Percentiles rank a stretch among this genome's conserved stretches.
Evolutionary conservation across 2,888 invertebrate genomes (phyloP).

Genomic region (Cryptocheilus praepositus): DNA sequence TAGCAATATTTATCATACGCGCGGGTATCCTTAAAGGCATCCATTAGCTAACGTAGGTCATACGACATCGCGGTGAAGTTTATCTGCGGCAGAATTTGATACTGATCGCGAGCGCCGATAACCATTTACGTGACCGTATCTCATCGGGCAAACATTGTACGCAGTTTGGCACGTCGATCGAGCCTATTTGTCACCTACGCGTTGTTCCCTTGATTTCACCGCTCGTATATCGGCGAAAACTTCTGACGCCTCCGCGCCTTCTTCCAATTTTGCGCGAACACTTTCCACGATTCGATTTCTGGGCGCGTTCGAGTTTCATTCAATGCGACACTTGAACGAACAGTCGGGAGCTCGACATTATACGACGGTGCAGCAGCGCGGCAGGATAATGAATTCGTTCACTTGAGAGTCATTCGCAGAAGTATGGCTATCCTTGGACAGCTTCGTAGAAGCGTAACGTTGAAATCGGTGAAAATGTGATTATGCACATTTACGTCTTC

Average conservation of each 20-base stretch:
- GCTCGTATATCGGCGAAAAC: background rate
- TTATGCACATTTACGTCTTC: no score
- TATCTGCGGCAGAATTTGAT: no score
- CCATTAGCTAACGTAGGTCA: no score
- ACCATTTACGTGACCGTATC: no score
- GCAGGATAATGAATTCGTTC: conserved; percentile 33
- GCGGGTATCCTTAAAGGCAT: no score
- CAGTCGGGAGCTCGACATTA: conserved; percentile 22
- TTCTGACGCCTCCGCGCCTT: background rate
- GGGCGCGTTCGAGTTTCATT: conserved; percentile 16
- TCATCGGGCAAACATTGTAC: no score
- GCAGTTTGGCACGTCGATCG: background rate
- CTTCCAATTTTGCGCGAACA: conserved; percentile 5
- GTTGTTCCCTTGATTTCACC: no score
- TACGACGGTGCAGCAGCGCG: background rate
- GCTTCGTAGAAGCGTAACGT: conserved; percentile 9
- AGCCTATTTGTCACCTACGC: background rate
- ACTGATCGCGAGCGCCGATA: no score
- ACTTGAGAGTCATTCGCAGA: conserved; percentile 15
- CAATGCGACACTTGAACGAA: conserved; percentile 17
- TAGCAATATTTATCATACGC: no score
- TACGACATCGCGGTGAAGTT: no score
- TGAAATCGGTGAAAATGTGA: no score
- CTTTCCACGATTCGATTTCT: background rate
- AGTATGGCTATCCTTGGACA: conserved; percentile 17